phyloP scores from a whole-genome alignment of 2,888 invertebrate genomes.

The Heliconius aoede region DNA sequence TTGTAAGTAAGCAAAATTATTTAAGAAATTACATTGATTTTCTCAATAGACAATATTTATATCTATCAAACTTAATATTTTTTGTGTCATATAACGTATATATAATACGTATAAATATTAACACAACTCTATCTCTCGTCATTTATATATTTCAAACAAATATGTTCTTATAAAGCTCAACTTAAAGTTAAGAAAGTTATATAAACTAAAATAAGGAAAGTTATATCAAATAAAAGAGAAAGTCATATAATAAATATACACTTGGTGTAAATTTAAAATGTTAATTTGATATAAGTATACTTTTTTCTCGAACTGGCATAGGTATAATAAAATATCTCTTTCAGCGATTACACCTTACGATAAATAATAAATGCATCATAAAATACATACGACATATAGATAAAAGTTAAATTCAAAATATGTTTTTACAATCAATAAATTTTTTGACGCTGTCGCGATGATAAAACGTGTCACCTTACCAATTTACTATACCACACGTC shows the following conservation, averaged over 20 bases:
- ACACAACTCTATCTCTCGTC: no score
- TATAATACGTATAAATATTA: no score
- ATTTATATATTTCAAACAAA: neutral
- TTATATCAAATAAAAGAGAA: neutral
- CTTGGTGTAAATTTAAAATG: neutral
- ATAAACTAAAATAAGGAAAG: neutral
- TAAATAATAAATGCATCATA: slow-evolving; percentile 1
- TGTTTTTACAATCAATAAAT: slow-evolving; percentile 40
- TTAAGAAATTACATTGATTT: neutral
- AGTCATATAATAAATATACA: neutral
- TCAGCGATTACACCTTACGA: slow-evolving; percentile 1
- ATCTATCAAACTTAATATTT: neutral
- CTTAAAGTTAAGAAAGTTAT: neutral
- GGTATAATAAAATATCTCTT: neutral
- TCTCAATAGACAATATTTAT: neutral
- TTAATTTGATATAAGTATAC: neutral
- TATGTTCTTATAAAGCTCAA: neutral
- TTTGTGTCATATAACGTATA: no score
- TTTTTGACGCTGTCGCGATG: slow-evolving; percentile 25
- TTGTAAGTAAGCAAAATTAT: no score
- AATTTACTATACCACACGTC: slow-evolving; percentile 37
- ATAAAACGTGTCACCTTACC: slow-evolving; percentile 48
- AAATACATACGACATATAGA: slow-evolving; percentile 30
- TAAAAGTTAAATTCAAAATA: slow-evolving; percentile 31
- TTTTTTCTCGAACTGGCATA: neutral